These are phyloP conservation scores for Sebastes vulpes DNA, from an alignment of 2,797 vertebrate genomes.

Conservation along the genomic window DNA sequence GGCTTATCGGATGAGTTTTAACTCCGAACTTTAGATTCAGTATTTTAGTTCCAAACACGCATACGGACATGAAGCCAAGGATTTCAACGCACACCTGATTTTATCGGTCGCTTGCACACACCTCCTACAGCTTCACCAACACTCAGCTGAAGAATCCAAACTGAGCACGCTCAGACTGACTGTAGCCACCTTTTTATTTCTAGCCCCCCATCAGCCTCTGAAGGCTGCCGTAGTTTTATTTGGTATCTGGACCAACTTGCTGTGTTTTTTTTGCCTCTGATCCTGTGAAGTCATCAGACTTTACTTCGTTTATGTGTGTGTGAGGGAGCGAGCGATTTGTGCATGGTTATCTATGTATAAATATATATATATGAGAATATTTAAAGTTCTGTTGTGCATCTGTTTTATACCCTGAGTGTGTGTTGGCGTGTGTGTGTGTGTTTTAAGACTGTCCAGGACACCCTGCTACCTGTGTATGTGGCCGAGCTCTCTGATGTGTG, in stretches of 20 bases:
- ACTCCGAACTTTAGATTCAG: background rate
- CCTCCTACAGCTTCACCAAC: background rate
- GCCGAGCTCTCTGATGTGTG: background rate
- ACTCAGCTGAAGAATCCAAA: background rate
- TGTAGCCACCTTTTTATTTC: conserved; percentile 51
- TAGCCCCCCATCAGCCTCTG: conserved; percentile 30
- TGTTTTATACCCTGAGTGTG: conserved; percentile 66
- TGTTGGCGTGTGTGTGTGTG: conserved; percentile 17
- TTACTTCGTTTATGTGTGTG: conserved; percentile 38
- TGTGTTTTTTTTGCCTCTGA: conserved; percentile 63
- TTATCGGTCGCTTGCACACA: background rate
- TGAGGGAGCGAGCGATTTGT: conserved; percentile 5
- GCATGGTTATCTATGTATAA: conserved; percentile 44
- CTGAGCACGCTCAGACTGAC: conserved; percentile 10
- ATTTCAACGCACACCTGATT: background rate
- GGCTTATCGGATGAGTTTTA: background rate
- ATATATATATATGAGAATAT: conserved; percentile 70
- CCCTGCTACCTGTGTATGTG: background rate
- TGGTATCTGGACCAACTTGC: conserved; percentile 81
- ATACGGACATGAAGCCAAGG: background rate
- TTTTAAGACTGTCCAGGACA: conserved; percentile 8
- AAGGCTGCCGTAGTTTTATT: conserved; percentile 39
- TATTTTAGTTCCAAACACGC: background rate
- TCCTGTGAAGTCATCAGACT: conserved; percentile 46
- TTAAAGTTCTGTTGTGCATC: conserved; percentile 70